phyloP scores from a whole-genome alignment of 2,113 vertebrate species.

The Bettongia penicillata region DNA sequence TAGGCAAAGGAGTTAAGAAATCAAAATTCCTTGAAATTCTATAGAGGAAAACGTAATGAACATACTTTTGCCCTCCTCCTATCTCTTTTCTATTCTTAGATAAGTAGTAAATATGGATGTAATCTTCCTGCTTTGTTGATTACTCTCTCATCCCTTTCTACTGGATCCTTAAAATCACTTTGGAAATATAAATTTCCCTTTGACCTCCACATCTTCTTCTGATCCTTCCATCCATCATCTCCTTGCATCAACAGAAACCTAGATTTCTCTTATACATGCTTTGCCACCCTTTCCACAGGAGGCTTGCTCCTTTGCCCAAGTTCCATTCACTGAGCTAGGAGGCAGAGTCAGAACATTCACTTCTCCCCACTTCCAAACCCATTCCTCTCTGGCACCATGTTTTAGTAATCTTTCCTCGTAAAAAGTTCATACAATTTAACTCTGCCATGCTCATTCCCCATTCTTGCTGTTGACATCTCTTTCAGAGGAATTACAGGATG shows the following conservation, averaged over 20 bases:
- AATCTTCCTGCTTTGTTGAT: background rate
- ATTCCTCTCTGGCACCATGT: background rate
- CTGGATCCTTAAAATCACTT: background rate
- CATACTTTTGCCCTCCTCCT: background rate
- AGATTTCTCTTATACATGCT: background rate
- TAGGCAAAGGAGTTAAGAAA: background rate
- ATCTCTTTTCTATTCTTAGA: background rate
- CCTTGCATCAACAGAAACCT: background rate
- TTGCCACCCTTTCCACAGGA: background rate
- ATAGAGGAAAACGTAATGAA: background rate
- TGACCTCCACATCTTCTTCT: background rate
- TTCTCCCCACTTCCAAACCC: background rate
- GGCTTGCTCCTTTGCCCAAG: background rate
- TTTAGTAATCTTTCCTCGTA: background rate
- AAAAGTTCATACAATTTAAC: background rate
- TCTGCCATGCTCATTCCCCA: background rate
- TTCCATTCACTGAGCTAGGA: background rate
- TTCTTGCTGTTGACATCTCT: background rate
- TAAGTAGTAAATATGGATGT: background rate
- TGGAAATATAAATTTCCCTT: background rate
- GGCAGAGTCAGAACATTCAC: background rate
- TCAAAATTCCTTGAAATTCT: background rate
- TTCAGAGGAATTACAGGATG: background rate
- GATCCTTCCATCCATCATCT: background rate
- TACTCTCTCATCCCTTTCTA: background rate